These are phyloP conservation scores for Cebus imitator DNA, from an alignment of 2,113 vertebrate genomes.

Conservation along the genomic window DNA sequence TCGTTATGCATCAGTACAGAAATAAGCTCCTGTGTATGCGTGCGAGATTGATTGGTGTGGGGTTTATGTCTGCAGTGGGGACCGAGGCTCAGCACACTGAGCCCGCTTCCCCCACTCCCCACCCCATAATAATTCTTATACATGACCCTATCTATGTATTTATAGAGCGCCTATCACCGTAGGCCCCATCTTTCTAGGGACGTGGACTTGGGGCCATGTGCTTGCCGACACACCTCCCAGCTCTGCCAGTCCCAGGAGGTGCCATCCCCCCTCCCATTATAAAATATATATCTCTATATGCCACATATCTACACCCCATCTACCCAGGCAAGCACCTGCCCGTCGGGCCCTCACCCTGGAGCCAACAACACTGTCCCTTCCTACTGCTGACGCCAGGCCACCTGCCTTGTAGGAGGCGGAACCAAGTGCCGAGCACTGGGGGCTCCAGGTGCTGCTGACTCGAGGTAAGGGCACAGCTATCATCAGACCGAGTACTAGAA, in stretches of 20 bases:
- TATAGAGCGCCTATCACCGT: constrained; percentile 74
- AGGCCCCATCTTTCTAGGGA: constrained; percentile 77
- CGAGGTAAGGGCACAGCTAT: constrained; percentile 86
- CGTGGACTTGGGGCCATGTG: constrained; percentile 73
- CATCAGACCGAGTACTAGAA: constrained; percentile 90
- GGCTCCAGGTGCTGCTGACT: constrained; percentile 59
- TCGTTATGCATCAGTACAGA: background rate
- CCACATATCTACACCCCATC: constrained; percentile 82
- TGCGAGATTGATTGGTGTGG: constrained; percentile 52
- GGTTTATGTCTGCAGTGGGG: constrained; percentile 48
- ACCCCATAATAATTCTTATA: constrained; percentile 68
- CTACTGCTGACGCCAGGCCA: constrained; percentile 58
- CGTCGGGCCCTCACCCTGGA: constrained; percentile 59
- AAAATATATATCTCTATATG: constrained; percentile 83
- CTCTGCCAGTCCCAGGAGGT: constrained; percentile 78
- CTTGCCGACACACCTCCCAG: constrained; percentile 69
- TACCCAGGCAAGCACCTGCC: constrained; percentile 73
- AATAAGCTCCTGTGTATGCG: constrained; percentile 54
- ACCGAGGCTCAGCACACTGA: constrained; percentile 44
- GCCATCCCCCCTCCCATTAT: constrained; percentile 79
- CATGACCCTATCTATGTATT: constrained; percentile 77
- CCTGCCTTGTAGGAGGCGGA: constrained; percentile 41
- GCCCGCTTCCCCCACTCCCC: constrained; percentile 35
- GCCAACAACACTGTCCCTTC: constrained; percentile 54
- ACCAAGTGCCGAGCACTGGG: constrained; percentile 20